phyloP scores from a whole-genome alignment of 2,888 invertebrate genomes.

The Andrena hattorfiana region DNA sequence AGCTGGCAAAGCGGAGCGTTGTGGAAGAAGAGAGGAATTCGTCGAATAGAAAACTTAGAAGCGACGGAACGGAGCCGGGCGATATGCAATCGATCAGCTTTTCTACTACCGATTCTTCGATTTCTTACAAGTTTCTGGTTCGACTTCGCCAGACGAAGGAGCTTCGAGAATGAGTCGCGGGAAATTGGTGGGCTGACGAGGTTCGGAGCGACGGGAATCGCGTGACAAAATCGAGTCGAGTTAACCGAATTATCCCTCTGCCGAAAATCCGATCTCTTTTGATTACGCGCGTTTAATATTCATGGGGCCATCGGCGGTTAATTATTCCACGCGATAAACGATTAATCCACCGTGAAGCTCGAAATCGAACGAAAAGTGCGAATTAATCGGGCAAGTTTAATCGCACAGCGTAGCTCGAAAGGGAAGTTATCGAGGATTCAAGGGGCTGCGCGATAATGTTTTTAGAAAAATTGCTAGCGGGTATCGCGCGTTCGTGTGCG shows the following conservation, averaged over 20 bases:
- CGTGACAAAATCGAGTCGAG: constrained; percentile 43
- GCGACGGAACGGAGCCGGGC: too few relatives aligned
- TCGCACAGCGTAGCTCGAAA: background rate
- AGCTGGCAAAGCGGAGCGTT: too few relatives aligned
- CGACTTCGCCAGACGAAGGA: background rate
- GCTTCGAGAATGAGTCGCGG: too few relatives aligned
- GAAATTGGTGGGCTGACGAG: background rate
- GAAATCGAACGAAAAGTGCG: constrained; percentile 39
- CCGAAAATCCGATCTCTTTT: constrained; percentile 61
- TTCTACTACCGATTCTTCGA: background rate
- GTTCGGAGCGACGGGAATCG: constrained; percentile 12
- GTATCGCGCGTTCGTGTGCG: too few relatives aligned
- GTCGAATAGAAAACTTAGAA: too few relatives aligned
- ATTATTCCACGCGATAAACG: constrained; percentile 61
- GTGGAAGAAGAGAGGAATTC: too few relatives aligned
- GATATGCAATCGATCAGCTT: background rate
- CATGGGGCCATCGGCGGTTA: constrained; percentile 55
- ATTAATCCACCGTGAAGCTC: constrained; percentile 44
- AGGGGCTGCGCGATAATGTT: background rate
- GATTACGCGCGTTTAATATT: constrained; percentile 63
- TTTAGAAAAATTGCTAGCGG: background rate
- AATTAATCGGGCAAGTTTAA: constrained; percentile 37
- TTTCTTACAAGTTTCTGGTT: background rate
- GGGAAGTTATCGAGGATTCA: background rate
- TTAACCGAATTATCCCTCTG: constrained; percentile 50